Evolutionary conservation across 2,888 invertebrate species (phyloP), one percentile per base, ranked within the genome.

Genomic region (Agrotis segetum): DNA sequence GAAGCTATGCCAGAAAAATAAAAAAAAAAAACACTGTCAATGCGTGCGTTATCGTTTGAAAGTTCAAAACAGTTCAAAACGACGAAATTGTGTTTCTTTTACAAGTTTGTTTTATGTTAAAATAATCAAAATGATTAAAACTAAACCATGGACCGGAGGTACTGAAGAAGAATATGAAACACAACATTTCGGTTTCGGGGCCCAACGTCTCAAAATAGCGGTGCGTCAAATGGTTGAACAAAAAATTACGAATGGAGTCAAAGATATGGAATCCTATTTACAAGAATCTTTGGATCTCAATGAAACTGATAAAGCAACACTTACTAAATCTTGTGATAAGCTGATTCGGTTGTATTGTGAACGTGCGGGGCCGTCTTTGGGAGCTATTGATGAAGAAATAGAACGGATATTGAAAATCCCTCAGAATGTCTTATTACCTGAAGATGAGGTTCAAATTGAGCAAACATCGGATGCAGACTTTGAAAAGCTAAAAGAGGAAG

Each of bases 111-210:
- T n/a, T 21, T 34, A 17, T 61, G 16, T 34, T 34, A 56, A 40
- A 40, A 46, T 24, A 47, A 58, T 47, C 2, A 11, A 61, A 50
- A 96, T 95, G 95, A 94, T 94, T 50, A 91, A 91, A 87, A 90
- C 89, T 13, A 83, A 88, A 62, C 87, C 89, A 11, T 96, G 96
- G 96, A 86, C 78, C 34, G 96, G 96, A 58, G 96, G 96, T 16
- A 91, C 91, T 19, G 92, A 94, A 3, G 96, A 96, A 89, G 96
- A 96, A 89, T 96, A 96, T 78, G 95, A 96, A 85, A 96, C 96
- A 0, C 96, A 96, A 81, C 94, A 93, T 79, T 96, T 96, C 66
- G 95, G 96, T 62, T 96, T 96, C 78, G 96, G 96, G 24, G 87
- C 94, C 7, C 96, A 96, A 85, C 90, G 94, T 16, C 85, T 96